These are phyloP conservation scores for Lacerta agilis DNA, from an alignment of 2,797 vertebrate species.

Conservation along the genomic window DNA sequence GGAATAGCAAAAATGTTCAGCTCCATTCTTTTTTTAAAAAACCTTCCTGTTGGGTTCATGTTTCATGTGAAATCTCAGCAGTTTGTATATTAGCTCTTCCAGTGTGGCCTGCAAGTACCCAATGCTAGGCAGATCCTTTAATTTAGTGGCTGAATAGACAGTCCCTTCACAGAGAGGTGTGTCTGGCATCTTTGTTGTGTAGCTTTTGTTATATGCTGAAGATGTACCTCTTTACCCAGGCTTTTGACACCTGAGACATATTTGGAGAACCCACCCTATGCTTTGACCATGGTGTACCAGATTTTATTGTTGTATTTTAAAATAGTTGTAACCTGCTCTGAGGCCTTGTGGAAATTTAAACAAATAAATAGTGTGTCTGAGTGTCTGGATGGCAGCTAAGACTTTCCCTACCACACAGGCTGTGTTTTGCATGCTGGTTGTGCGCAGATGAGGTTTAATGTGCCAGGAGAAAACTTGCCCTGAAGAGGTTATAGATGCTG, in stretches of 20 bases:
- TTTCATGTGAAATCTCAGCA: background rate
- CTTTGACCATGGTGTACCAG: too few relatives aligned
- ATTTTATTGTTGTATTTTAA: too few relatives aligned
- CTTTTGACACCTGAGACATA: too few relatives aligned
- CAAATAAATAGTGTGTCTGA: background rate
- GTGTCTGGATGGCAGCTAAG: background rate
- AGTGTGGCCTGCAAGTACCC: background rate
- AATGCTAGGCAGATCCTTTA: background rate
- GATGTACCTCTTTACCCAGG: too few relatives aligned
- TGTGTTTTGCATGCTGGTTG: background rate
- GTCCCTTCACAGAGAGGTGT: too few relatives aligned
- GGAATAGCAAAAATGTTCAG: background rate
- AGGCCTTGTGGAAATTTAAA: too few relatives aligned
- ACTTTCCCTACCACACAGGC: background rate
- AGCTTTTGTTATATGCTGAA: too few relatives aligned
- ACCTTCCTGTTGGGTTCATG: background rate
- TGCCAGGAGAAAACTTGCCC: too few relatives aligned
- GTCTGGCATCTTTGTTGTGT: too few relatives aligned
- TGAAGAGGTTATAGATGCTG: too few relatives aligned
- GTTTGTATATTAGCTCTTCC: background rate
- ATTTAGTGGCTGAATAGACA: background rate
- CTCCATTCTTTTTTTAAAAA: background rate
- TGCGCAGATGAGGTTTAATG: background rate
- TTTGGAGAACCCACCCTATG: too few relatives aligned
- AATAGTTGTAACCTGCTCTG: too few relatives aligned